Percentiles rank a stretch among this genome's conserved stretches.
These are phyloP conservation scores for Pseudococcus longispinus DNA, from an alignment of 2,888 invertebrate genomes.

Conservation along the genomic window DNA sequence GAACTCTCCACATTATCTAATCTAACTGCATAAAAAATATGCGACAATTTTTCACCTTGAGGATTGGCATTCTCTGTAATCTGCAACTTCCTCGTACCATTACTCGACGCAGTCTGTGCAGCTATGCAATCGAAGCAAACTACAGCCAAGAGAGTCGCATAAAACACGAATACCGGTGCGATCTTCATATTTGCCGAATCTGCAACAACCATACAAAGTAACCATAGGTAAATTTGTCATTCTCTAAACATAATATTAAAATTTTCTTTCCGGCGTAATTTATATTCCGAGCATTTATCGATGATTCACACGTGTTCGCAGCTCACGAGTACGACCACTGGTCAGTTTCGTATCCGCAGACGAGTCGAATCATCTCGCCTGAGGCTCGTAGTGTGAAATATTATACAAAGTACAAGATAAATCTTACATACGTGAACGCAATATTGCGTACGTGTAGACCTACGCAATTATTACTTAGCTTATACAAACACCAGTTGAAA, in stretches of 20 bases:
- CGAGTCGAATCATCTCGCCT: not conserved
- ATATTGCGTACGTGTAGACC: not conserved
- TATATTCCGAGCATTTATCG: not conserved
- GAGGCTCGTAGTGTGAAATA: not conserved
- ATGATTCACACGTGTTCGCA: not conserved
- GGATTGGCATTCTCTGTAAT: not conserved
- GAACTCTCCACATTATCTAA: not conserved
- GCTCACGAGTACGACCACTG: not conserved
- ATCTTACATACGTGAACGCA: constrained; percentile 1
- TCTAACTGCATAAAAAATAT: not conserved
- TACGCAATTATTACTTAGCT: not conserved
- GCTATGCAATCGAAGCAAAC: not conserved
- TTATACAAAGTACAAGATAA: not conserved
- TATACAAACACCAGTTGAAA: not conserved
- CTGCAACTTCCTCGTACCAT: constrained; percentile 1
- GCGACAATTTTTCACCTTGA: not conserved
- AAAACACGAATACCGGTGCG: not conserved
- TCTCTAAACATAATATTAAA: not conserved
- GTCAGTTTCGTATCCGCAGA: not conserved
- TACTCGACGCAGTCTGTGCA: not conserved
- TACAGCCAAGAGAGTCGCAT: not conserved
- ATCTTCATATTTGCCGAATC: not conserved
- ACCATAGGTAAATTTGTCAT: not conserved
- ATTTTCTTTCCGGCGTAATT: not conserved
- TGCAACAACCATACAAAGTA: not conserved